A percentile compares a stretch with the other conserved stretches of the same genome.
Evolutionary conservation across 2,888 invertebrate genomes (phyloP).

Genomic region (Stratiomys singularior): DNA sequence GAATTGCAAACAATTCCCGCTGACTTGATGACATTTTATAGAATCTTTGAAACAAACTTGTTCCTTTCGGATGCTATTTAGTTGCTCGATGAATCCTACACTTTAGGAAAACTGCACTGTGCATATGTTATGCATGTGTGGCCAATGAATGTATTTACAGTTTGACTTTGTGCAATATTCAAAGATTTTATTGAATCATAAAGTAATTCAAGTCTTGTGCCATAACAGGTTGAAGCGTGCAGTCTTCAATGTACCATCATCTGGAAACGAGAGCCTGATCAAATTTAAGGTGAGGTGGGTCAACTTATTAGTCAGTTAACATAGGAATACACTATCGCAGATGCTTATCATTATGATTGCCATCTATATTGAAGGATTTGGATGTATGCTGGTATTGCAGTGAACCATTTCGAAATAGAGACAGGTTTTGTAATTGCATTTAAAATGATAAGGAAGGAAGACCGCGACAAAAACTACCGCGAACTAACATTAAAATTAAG

Average conservation of each 20-base stretch:
- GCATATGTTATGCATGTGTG: neutral
- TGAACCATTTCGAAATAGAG: no score
- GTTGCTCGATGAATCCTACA: neutral
- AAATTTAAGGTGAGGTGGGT: no score
- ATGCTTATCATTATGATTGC: no score
- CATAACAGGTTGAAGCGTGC: neutral
- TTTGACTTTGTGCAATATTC: neutral
- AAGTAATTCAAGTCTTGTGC: conserved; percentile 38
- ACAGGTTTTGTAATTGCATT: no score
- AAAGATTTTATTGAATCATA: neutral
- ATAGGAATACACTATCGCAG: no score
- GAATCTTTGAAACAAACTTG: conserved; percentile 10
- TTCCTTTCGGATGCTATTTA: neutral
- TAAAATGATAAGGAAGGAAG: no score
- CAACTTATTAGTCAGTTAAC: no score
- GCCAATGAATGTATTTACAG: neutral
- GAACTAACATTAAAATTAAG: no score
- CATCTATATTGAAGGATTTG: no score
- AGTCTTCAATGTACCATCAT: neutral
- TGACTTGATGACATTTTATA: conserved; percentile 39
- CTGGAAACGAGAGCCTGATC: no score
- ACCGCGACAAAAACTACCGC: no score
- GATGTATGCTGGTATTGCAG: no score
- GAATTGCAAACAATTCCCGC: conserved; percentile 33
- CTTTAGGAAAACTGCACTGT: neutral